These are phyloP conservation scores for Hydrophis major DNA, from an alignment of 2,797 vertebrate species.

Conservation along the genomic window DNA sequence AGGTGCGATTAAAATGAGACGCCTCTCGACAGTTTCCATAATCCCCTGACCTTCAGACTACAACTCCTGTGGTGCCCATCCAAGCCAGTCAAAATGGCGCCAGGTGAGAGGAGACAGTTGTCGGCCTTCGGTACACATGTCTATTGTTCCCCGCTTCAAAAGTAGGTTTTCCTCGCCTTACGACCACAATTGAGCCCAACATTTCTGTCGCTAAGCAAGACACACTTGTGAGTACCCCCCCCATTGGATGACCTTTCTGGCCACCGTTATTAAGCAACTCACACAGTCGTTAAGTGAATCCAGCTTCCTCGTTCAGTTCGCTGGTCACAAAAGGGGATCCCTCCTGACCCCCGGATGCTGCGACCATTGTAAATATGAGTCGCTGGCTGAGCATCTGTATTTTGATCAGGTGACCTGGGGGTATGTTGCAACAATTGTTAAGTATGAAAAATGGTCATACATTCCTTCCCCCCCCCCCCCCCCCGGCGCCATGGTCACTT, in stretches of 20 bases:
- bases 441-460: neutral
- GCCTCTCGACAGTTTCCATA: neutral
- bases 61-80: neutral
- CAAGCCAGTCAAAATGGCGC: accelerated
- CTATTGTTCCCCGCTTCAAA: neutral
- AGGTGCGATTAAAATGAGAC: neutral
- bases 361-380: accelerated
- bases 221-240: neutral
- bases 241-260: neutral
- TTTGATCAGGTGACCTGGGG: neutral
- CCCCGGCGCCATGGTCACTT: neutral
- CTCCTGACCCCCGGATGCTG: accelerated
- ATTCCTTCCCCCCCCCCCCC: no score
- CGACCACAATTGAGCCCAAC: neutral
- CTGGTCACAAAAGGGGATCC: neutral
- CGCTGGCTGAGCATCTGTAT: neutral
- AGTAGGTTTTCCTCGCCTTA: neutral
- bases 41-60: neutral
- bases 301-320: neutral
- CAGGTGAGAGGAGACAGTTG: neutral
- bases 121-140: neutral
- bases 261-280: neutral
- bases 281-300: accelerated
- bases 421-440: neutral
- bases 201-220: neutral